Base-by-base conservation (phyloP, 2,113 vertebrate species). In the Elachura formosa region DNA sequence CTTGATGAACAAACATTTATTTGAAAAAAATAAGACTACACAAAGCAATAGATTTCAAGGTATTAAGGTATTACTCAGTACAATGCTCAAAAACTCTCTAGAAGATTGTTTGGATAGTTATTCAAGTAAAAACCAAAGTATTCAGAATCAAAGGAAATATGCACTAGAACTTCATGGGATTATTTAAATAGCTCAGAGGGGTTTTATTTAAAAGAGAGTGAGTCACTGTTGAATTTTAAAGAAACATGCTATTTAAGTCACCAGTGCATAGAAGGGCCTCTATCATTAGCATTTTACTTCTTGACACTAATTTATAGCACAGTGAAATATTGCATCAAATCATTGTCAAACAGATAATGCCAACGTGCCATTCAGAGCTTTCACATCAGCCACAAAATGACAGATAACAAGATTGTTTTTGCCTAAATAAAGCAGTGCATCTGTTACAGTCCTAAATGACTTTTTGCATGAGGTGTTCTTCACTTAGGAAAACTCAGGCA, bases 231-330 rank as follows among this genome's bases (percentile, higher is more conserved):
- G 90, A 92, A 80, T 96, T 97, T 95, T 94, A 97, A 80, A 96
- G 96, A 96, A 97, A 95, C 81, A 33, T 96, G 78, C 94, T 97
- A 97, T 97, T 98, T 98, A 96, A 97, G 86, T 91, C 94, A 91
- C 93, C 96, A 95, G 92, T 95, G 83, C 94, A 90, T 89, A 93
- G 84, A 96, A 48, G 26, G 61, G 88, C 69, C 94, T 95, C 96
- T 97, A 89, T 97, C 96, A 98, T 98, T 98, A 97, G 87, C 91
- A 89, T 94, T 96, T 97, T 96, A 61, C 61, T 94, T 97, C 94
- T 93, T 95, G 97, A 97, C 97, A 94, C 81, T 98, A 97, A 98
- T 98, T 97, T 97, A 92, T 89, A 93, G 82, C 46, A 61, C 13
- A 67, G 67, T 54, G 49, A 83, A 83, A 45, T 64, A 40, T 40